phyloP scores from a whole-genome alignment of 1,140 invertebrate genomes.

The Trissolcus basalis region DNA sequence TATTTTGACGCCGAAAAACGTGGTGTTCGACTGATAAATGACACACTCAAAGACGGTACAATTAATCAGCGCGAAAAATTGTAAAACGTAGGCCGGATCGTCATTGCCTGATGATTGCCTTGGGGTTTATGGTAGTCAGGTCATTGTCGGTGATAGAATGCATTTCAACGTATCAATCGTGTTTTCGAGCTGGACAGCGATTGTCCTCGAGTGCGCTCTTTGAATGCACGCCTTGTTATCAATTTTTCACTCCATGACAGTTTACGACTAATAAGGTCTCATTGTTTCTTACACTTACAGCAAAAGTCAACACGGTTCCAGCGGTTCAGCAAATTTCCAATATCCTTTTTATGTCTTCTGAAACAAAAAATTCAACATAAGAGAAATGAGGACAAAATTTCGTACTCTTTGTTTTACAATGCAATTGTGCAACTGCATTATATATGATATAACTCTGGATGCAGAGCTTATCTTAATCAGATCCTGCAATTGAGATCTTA shows the following conservation, averaged over 20 bases:
- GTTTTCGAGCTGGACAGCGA: conserved; percentile 50
- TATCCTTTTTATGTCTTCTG: too few relatives aligned
- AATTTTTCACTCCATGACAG: conserved; percentile 41
- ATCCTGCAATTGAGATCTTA: too few relatives aligned
- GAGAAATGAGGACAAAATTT: too few relatives aligned
- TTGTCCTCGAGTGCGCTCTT: conserved; percentile 43
- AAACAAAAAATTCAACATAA: too few relatives aligned
- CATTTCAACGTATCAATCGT: conserved; percentile 56
- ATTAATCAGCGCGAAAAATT: conserved; percentile 6
- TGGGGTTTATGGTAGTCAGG: conserved; percentile 60
- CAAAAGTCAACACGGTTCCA: too few relatives aligned
- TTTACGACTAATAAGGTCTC: conserved; percentile 28
- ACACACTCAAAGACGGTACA: conserved; percentile 24
- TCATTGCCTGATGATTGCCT: conserved; percentile 57
- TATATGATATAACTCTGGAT: too few relatives aligned
- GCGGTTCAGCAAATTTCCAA: too few relatives aligned
- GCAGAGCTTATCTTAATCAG: too few relatives aligned
- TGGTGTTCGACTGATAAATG: conserved; percentile 9
- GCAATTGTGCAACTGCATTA: too few relatives aligned
- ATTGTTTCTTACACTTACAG: too few relatives aligned
- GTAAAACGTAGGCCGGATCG: conserved; percentile 43
- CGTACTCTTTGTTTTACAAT: too few relatives aligned
- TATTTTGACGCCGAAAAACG: too few relatives aligned
- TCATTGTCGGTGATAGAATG: conserved; percentile 61
- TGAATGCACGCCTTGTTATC: conserved; percentile 48